Evolutionary conservation across 2,888 invertebrate species (phyloP).

Genomic region (Drosophila mayaguana): DNA sequence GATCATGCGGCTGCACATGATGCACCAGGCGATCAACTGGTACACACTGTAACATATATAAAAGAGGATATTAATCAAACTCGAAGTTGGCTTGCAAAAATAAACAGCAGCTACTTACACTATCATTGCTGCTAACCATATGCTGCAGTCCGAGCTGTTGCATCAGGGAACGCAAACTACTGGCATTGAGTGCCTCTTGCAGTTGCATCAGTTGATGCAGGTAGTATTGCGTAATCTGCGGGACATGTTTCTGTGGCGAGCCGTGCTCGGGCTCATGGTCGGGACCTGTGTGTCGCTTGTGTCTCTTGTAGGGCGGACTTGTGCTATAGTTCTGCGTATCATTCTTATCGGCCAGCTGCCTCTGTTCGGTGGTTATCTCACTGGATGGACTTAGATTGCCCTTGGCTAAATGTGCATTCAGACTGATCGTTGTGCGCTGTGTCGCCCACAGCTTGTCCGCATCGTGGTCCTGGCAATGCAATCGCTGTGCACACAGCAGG

Average conservation of each 20-base stretch:
- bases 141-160: slow-evolving; percentile 87
- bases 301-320: slow-evolving; percentile 74
- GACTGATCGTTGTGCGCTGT: slow-evolving; percentile 43
- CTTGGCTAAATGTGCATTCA: slow-evolving; percentile 74
- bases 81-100: too few relatives aligned
- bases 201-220: slow-evolving; percentile 89
- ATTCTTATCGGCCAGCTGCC: slow-evolving; percentile 57
- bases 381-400: slow-evolving; percentile 71
- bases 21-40: slow-evolving; percentile 68
- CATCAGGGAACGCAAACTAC: slow-evolving; percentile 90
- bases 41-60: slow-evolving; percentile 64
- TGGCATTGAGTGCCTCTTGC: slow-evolving; percentile 85
- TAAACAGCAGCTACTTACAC: slow-evolving; percentile 40
- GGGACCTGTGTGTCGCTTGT: slow-evolving; percentile 80
- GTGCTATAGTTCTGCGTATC: slow-evolving; percentile 70
- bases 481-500: slow-evolving; percentile 91
- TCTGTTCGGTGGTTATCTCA: slow-evolving; percentile 65
- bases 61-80: background rate
- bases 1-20: slow-evolving; percentile 75
- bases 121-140: slow-evolving; percentile 82
- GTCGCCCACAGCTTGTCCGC: slow-evolving; percentile 84
- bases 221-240: slow-evolving; percentile 87
- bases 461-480: slow-evolving; percentile 91
- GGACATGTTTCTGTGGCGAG: slow-evolving; percentile 57
- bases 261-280: slow-evolving; percentile 57